Conservation (phyloP, 2,113 vertebrate species). For the Polypterus senegalus region DNA sequence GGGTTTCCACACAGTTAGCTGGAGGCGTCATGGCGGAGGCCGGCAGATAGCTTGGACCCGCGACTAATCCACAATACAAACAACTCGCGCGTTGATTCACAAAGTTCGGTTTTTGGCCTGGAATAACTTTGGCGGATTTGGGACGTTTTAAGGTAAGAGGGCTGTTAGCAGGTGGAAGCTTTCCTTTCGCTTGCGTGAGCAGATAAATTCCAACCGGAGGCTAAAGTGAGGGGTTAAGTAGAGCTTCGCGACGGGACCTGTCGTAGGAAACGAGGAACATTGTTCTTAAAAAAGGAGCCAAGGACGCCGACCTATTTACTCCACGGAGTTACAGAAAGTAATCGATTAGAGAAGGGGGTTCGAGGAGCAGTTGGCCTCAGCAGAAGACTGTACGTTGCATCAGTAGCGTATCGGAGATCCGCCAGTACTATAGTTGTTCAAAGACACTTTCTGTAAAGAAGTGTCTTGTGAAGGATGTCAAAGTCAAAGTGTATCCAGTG, state of each 20-base stretch:
- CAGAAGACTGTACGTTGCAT: not conserved
- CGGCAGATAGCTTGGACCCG: conserved; percentile 44
- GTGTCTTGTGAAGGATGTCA: not conserved
- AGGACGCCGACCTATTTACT: conserved; percentile 23
- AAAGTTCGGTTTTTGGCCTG: conserved; percentile 15
- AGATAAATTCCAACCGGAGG: not conserved
- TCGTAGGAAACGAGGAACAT: conserved; percentile 18
- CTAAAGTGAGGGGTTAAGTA: conserved; percentile 15
- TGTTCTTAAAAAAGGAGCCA: conserved; percentile 28
- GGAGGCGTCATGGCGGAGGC: conserved; percentile 59
- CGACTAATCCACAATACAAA: conserved; percentile 43
- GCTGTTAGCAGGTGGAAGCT: conserved; percentile 11
- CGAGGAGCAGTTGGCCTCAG: not conserved
- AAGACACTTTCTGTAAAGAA: not conserved
- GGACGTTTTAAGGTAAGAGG: conserved; percentile 12
- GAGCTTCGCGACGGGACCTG: conserved; percentile 43
- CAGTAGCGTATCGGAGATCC: not conserved
- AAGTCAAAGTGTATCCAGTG: not conserved
- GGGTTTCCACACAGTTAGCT: conserved; percentile 44
- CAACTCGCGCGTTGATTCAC: conserved; percentile 23
- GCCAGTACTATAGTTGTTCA: not conserved
- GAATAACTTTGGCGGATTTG: conserved; percentile 10
- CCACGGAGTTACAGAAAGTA: conserved; percentile 23
- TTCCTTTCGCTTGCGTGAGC: not conserved
- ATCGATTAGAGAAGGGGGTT: not conserved